These are phyloP conservation scores for Cheiracanthium punctorium DNA, from an alignment of 2,888 invertebrate species.

Conservation along the genomic window DNA sequence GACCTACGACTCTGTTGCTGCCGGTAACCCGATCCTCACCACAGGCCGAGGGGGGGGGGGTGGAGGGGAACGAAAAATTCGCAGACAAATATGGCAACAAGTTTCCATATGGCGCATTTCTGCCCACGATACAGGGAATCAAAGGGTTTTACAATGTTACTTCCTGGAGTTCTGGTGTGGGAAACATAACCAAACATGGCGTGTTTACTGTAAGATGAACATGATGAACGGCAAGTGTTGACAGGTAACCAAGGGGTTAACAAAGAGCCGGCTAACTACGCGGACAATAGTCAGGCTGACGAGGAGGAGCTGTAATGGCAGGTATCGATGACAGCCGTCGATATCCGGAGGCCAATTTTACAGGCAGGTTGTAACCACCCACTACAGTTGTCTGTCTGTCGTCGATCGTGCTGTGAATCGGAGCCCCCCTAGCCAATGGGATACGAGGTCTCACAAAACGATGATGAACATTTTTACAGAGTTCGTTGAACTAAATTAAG, in stretches of 20 bases:
- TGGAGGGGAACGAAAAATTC: neutral
- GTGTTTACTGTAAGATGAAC: neutral
- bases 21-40: slow-evolving; percentile 6
- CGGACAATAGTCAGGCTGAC: neutral
- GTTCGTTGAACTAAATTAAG: too few relatives aligned
- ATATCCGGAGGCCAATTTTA: neutral
- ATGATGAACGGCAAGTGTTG: slow-evolving; percentile 10
- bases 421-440: too few relatives aligned
- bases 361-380: neutral
- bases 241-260: neutral
- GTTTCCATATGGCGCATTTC: neutral
- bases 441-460: too few relatives aligned
- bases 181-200: neutral
- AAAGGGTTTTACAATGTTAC: slow-evolving; percentile 5
- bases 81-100: slow-evolving; percentile 1
- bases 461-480: too few relatives aligned
- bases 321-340: neutral
- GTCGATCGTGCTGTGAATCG: too few relatives aligned
- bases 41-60: neutral
- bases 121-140: neutral
- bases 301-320: neutral
- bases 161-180: slow-evolving; percentile 3
- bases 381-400: too few relatives aligned
- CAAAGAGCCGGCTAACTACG: neutral
- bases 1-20: neutral